phyloP scores from a whole-genome alignment of 1,140 invertebrate genomes.

The Panagrolaimus sp. region DNA sequence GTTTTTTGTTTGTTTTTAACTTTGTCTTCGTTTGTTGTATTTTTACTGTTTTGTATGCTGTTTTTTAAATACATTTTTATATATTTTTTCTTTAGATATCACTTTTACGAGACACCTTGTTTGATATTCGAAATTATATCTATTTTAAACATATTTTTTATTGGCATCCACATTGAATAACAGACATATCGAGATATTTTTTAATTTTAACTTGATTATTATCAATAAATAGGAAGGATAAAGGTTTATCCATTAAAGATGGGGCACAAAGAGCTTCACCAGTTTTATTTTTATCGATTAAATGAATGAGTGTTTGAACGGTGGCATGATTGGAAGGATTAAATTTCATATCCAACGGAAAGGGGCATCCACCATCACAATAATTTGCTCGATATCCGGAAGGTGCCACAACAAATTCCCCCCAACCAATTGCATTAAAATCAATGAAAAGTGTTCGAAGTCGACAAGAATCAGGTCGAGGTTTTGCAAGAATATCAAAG shows the following conservation, averaged over 20 bases:
- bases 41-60: no score
- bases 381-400: constrained; percentile 87
- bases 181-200: constrained; percentile 5
- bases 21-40: no score
- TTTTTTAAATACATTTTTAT: no score
- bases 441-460: constrained; percentile 84
- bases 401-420: constrained; percentile 81
- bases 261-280: constrained; percentile 11
- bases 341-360: constrained; percentile 80
- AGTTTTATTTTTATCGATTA: constrained; percentile 29
- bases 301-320: constrained; percentile 86
- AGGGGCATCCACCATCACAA: constrained; percentile 86
- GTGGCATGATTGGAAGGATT: constrained; percentile 96
- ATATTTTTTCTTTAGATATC: no score
- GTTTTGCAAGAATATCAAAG: background rate
- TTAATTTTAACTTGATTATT: constrained; percentile 15
- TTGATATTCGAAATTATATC: no score
- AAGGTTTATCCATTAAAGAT: background rate
- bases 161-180: constrained; percentile 13
- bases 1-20: no score
- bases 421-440: constrained; percentile 91
- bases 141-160: background rate
- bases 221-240: constrained; percentile 14
- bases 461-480: constrained; percentile 65
- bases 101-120: no score